Conservation (phyloP, 30 jellyfish, hydroid and myxozoan genomes). For the Calvadosia cruxmelitensis region DNA sequence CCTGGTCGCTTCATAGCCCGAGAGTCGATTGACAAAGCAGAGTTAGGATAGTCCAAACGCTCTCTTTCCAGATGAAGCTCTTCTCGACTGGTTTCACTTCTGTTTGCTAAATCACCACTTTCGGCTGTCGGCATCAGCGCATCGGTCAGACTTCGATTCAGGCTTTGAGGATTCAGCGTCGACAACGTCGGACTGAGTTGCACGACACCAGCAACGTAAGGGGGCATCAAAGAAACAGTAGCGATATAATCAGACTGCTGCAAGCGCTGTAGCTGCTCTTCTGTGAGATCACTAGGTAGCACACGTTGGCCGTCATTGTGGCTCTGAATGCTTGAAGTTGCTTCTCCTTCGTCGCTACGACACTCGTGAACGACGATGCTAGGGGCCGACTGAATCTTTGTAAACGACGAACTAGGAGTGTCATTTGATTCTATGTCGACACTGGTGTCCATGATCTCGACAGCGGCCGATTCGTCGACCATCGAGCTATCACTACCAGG, state of each 20-base stretch:
- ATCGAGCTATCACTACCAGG: background rate
- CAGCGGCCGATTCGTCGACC: background rate
- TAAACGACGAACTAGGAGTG: background rate
- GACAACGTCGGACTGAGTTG: slow-evolving; percentile 77
- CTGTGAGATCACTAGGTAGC: background rate
- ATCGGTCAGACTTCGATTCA: slow-evolving; percentile 54
- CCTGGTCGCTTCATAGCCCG: background rate
- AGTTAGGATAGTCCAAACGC: too few relatives aligned
- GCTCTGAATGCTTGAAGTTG: background rate
- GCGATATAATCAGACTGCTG: background rate
- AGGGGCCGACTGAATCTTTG: background rate
- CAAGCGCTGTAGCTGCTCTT: background rate
- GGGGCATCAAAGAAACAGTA: background rate
- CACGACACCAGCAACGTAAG: background rate
- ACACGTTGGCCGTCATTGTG: background rate
- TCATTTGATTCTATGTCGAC: background rate
- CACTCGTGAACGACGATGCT: background rate
- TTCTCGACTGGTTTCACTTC: background rate
- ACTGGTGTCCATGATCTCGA: background rate
- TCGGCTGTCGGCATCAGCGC: slow-evolving; percentile 28
- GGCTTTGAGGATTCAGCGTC: slow-evolving; percentile 44
- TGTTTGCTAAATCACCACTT: background rate
- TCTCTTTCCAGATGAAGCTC: background rate
- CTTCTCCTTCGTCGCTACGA: background rate
- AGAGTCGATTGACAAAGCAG: background rate